phyloP scores from a whole-genome alignment of 2,888 invertebrate genomes.

The Lithophane semibrunnea region DNA sequence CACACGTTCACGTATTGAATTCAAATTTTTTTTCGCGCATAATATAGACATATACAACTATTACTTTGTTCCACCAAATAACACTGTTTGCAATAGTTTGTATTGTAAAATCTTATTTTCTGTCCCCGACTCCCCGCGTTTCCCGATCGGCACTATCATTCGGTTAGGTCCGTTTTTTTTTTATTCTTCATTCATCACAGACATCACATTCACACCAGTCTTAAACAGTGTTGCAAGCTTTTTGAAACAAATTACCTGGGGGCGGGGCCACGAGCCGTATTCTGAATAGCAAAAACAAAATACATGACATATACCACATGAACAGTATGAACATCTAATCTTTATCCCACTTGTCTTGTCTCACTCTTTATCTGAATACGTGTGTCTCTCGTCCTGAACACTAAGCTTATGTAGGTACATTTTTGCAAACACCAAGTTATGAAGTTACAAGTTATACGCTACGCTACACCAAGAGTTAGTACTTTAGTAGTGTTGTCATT shows the following conservation, averaged over 20 bases:
- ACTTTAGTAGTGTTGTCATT: no score
- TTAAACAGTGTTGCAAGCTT: slow-evolving; percentile 41
- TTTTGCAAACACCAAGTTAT: not conserved
- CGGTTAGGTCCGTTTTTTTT: slow-evolving; percentile 44
- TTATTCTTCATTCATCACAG: slow-evolving; percentile 48
- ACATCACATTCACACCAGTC: slow-evolving; percentile 26
- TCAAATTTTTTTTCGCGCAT: slow-evolving; percentile 50
- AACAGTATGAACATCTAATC: no score
- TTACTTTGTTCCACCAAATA: slow-evolving; percentile 32
- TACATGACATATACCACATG: no score
- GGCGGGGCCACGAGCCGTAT: not conserved
- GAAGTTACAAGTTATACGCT: not conserved
- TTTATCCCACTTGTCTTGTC: not conserved
- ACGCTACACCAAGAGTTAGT: not conserved
- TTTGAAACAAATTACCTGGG: slow-evolving; percentile 8
- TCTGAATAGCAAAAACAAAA: not conserved
- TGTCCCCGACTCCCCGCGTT: slow-evolving; percentile 29
- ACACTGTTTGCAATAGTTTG: slow-evolving; percentile 41
- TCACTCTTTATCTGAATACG: not conserved
- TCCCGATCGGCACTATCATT: slow-evolving; percentile 46
- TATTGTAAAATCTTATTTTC: slow-evolving; percentile 23
- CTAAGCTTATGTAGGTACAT: not conserved
- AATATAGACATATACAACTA: slow-evolving; percentile 31
- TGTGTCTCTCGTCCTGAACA: not conserved
- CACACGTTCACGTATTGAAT: slow-evolving; percentile 55